Conservation (phyloP, 1,140 invertebrate genomes). For the Drosophila nigromelanica region DNA sequence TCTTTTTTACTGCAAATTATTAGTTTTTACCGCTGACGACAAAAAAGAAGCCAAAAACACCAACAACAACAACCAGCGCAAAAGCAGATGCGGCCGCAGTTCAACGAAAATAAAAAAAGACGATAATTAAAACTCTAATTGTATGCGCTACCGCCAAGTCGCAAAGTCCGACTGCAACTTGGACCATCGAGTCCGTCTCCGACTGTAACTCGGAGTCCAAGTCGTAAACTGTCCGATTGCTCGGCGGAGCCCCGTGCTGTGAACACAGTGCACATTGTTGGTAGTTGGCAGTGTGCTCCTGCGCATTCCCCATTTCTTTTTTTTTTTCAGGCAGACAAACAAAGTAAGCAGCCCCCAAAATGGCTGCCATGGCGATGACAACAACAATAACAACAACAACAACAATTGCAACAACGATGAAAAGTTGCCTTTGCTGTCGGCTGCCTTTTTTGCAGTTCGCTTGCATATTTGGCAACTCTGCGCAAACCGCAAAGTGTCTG, state of each 20-base stretch:
- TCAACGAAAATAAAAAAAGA: conserved; percentile 54
- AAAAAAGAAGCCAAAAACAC: conserved; percentile 41
- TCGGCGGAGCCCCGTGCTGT: conserved; percentile 22
- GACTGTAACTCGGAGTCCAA: conserved; percentile 5
- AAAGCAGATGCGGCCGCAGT: conserved; percentile 11
- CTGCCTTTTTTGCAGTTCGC: neutral
- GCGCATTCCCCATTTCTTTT: neutral
- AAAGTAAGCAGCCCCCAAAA: conserved; percentile 33
- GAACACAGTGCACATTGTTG: conserved; percentile 11
- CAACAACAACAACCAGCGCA: neutral
- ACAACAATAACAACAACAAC: neutral
- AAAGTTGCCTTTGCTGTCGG: neutral
- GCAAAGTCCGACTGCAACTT: conserved; percentile 6
- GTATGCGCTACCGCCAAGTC: conserved; percentile 68
- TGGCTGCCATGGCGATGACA: conserved; percentile 21
- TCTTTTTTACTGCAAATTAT: conserved; percentile 82
- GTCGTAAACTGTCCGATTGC: conserved; percentile 45
- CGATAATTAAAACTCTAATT: conserved; percentile 80
- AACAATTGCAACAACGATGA: neutral
- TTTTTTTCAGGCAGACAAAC: neutral
- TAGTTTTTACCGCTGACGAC: conserved; percentile 76
- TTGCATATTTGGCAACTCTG: conserved; percentile 31
- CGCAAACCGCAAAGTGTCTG: conserved; percentile 56
- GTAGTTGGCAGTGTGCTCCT: conserved; percentile 2
- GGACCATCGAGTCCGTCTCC: neutral